A percentile compares a stretch with the other conserved stretches of the same genome.
Evolutionary conservation across 1,140 invertebrate genomes (phyloP).

Genomic region (Eupeodes corollae): DNA sequence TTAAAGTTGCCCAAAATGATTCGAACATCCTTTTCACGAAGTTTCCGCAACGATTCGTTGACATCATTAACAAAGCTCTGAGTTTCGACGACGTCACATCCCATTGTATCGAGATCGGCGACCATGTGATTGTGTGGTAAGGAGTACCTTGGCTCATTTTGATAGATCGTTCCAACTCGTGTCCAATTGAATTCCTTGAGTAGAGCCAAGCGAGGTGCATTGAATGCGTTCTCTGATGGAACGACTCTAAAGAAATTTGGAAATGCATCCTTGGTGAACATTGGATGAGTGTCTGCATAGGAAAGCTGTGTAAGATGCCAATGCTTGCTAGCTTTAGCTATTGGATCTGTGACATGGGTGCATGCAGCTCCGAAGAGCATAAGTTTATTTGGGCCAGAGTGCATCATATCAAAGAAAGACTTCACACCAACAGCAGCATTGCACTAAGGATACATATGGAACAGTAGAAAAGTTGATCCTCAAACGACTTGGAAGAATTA

Average conservation of each 20-base stretch:
- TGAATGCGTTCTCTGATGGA: conserved; percentile 92
- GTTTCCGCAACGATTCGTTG: conserved; percentile 64
- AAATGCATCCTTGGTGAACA: conserved; percentile 89
- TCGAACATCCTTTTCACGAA: conserved; percentile 86
- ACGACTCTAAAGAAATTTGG: conserved; percentile 95
- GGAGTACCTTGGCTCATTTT: conserved; percentile 89
- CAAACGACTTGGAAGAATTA: background rate
- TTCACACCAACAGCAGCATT: conserved; percentile 96
- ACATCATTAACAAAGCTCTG: conserved; percentile 92
- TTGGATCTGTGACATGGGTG: conserved; percentile 92
- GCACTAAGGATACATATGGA: too few species aligned
- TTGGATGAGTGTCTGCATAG: conserved; percentile 96
- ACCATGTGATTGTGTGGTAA: conserved; percentile 86
- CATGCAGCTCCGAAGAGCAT: conserved; percentile 95
- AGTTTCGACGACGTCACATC: conserved; percentile 76
- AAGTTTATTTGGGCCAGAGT: conserved; percentile 76
- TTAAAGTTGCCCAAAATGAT: conserved; percentile 96
- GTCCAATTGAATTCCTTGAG: conserved; percentile 94
- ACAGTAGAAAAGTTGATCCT: conserved; percentile 14
- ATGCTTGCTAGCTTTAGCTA: conserved; percentile 93
- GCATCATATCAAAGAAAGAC: conserved; percentile 97
- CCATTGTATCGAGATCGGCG: conserved; percentile 70
- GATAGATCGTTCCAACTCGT: conserved; percentile 90
- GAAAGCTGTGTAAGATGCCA: conserved; percentile 95
- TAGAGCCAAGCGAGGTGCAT: conserved; percentile 77